Conservation (phyloP, 2,888 invertebrate species). For the Auanema sp. region DNA sequence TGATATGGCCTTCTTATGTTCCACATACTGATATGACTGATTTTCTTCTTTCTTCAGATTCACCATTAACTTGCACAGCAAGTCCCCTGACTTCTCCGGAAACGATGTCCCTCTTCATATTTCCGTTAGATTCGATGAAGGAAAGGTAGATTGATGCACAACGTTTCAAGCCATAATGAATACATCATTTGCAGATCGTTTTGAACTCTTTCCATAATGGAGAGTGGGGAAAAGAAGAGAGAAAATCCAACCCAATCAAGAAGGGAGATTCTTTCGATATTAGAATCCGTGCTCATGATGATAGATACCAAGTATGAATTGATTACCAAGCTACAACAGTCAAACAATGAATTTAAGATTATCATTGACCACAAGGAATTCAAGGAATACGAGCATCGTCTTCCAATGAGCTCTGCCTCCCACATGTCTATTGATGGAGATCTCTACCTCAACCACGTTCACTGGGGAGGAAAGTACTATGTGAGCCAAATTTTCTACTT, state of each 20-base stretch:
- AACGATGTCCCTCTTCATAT: conserved; percentile 63
- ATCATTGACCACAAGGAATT: conserved; percentile 55
- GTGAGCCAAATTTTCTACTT: conserved; percentile 22
- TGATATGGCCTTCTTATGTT: not conserved
- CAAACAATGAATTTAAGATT: conserved; percentile 25
- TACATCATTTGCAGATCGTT: conserved; percentile 52
- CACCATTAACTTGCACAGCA: conserved; percentile 61
- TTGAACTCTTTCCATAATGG: conserved; percentile 61
- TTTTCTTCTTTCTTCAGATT: conserved; percentile 36
- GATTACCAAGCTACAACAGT: not conserved
- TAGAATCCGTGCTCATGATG: conserved; percentile 52
- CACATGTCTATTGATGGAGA: conserved; percentile 55
- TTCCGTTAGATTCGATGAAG: conserved; percentile 62
- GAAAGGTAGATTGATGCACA: too few relatives aligned
- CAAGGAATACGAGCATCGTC: conserved; percentile 55
- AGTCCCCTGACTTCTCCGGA: conserved; percentile 61
- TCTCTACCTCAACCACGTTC: conserved; percentile 51
- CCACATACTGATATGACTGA: not conserved
- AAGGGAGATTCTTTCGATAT: conserved; percentile 56
- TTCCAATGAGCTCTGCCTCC: conserved; percentile 45
- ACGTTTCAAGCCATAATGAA: too few relatives aligned
- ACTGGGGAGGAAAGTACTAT: conserved; percentile 59
- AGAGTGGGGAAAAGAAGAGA: conserved; percentile 57
- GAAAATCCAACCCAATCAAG: conserved; percentile 56
- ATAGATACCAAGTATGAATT: conserved; percentile 41